These are phyloP conservation scores for Perizoma affinitatum DNA, from an alignment of 2,888 invertebrate genomes.

Conservation along the genomic window DNA sequence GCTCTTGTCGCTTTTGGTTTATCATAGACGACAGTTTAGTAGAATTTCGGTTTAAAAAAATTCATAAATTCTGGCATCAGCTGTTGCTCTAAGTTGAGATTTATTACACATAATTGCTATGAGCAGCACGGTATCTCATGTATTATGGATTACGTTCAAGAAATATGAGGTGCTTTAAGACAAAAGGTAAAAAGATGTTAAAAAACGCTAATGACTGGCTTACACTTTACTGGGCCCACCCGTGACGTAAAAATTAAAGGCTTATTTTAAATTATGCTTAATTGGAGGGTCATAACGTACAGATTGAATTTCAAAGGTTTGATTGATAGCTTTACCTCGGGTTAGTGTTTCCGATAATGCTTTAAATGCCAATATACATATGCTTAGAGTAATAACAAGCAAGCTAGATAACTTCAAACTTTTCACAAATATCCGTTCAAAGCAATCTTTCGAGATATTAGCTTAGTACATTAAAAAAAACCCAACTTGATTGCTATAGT, in stretches of 20 bases:
- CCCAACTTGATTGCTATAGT: no score
- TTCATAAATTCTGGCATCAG: constrained; percentile 61
- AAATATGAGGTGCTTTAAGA: constrained; percentile 73
- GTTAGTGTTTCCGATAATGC: constrained; percentile 53
- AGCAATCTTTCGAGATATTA: background rate
- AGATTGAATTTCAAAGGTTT: constrained; percentile 78
- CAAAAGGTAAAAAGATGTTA: constrained; percentile 71
- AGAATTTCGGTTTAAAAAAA: constrained; percentile 27
- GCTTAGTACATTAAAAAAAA: no score
- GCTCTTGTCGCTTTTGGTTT: constrained; percentile 45
- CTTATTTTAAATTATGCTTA: constrained; percentile 82
- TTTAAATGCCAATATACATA: constrained; percentile 58
- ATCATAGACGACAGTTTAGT: constrained; percentile 25
- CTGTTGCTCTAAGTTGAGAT: constrained; percentile 75
- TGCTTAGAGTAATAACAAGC: constrained; percentile 33
- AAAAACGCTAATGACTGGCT: constrained; percentile 76
- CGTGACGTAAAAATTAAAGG: constrained; percentile 79
- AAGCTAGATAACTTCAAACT: background rate
- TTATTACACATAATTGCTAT: constrained; percentile 82
- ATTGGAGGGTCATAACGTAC: constrained; percentile 77
- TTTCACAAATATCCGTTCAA: background rate
- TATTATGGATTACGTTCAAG: constrained; percentile 76
- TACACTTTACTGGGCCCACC: constrained; percentile 78
- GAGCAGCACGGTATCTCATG: constrained; percentile 71
- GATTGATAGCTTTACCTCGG: constrained; percentile 73